Evolutionary conservation across 2,113 vertebrate genomes (phyloP).

Genomic region (Nanorana parkeri): DNA sequence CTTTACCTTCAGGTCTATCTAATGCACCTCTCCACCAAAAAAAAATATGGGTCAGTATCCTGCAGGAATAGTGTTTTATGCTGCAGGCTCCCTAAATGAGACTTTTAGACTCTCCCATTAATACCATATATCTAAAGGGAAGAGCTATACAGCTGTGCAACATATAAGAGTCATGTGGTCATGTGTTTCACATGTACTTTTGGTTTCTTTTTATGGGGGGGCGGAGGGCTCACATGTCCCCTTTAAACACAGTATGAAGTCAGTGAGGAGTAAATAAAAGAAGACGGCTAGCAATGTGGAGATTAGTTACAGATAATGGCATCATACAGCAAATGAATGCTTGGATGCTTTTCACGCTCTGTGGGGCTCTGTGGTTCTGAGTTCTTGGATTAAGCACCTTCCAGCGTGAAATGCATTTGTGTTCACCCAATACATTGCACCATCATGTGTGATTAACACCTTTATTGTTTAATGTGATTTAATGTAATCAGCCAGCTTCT

Average conservation of each 20-base stretch:
- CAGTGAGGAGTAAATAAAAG: neutral
- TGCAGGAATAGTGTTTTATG: too few relatives aligned
- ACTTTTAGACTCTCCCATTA: too few relatives aligned
- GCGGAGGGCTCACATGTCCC: too few relatives aligned
- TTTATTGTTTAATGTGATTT: constrained; percentile 11
- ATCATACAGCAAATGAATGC: constrained; percentile 5
- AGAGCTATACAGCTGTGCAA: too few relatives aligned
- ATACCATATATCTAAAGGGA: too few relatives aligned
- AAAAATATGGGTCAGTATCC: too few relatives aligned
- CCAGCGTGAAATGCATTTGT: neutral
- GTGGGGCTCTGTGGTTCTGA: neutral
- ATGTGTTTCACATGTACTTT: too few relatives aligned
- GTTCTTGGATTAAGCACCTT: neutral
- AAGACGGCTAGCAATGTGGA: neutral
- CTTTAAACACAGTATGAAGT: neutral
- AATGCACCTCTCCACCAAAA: too few relatives aligned
- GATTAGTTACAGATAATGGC: constrained; percentile 1
- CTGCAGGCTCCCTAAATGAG: too few relatives aligned
- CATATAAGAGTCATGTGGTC: too few relatives aligned
- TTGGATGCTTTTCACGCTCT: neutral
- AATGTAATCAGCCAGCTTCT: neutral
- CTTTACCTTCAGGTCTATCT: too few relatives aligned
- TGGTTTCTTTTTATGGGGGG: too few relatives aligned
- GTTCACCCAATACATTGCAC: neutral
- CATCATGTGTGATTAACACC: neutral